These are phyloP conservation scores for Paratilapia polleni DNA, from an alignment of 2,113 vertebrate species.

Conservation along the genomic window DNA sequence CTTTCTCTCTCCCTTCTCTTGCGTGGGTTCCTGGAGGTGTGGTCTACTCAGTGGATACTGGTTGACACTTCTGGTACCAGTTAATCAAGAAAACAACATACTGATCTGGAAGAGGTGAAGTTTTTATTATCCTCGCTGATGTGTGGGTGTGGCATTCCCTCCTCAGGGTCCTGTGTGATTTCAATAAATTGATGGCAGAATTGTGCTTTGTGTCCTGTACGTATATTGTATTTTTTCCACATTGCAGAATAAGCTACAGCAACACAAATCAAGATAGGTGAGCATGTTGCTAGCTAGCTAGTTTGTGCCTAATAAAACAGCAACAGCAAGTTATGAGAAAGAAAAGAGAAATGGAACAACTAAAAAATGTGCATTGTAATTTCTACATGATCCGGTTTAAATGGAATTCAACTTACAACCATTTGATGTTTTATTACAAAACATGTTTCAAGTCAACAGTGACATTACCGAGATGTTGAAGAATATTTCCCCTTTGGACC, in stretches of 20 bases:
- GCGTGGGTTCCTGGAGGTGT: not conserved
- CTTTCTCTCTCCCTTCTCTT: not conserved
- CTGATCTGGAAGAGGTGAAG: not conserved
- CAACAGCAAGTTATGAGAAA: not conserved
- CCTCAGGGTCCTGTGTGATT: not conserved
- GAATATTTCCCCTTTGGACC: not conserved
- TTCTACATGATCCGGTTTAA: not conserved
- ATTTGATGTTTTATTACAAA: not conserved
- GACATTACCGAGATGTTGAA: not conserved
- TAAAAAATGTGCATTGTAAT: not conserved
- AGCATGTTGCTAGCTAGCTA: not conserved
- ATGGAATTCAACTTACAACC: not conserved
- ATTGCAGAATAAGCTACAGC: not conserved
- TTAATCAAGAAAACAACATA: not conserved
- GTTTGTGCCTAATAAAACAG: not conserved
- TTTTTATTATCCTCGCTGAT: not conserved
- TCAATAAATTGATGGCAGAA: too few relatives aligned
- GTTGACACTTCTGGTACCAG: not conserved
- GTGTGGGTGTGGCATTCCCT: not conserved
- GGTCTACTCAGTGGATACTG: not conserved
- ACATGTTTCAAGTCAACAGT: not conserved
- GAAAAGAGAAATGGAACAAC: not conserved
- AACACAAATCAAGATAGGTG: too few relatives aligned
- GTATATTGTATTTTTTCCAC: not conserved
- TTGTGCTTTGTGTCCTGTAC: too few relatives aligned